Evolutionary conservation across 2,113 vertebrate species (phyloP).

Genomic region (Cyprinodon tularosa): DNA sequence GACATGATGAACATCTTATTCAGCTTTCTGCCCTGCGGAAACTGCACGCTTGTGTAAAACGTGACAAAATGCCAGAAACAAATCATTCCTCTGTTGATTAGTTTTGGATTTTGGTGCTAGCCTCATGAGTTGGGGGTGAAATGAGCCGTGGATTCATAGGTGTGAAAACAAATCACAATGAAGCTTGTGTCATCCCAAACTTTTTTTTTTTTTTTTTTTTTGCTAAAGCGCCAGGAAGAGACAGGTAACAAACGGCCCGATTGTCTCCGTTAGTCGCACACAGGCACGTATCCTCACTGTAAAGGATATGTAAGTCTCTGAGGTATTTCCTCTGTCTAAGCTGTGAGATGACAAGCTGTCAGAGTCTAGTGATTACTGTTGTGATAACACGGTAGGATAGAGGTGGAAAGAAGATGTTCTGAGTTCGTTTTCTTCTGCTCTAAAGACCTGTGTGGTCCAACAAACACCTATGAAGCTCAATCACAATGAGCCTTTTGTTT

Average conservation of each 20-base stretch:
- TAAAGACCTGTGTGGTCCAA: slow-evolving; percentile 65
- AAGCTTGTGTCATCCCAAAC: slow-evolving; percentile 38
- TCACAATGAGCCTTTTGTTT: slow-evolving; percentile 69
- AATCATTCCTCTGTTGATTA: background rate
- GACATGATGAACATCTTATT: background rate
- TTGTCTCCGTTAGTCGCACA: slow-evolving; percentile 29
- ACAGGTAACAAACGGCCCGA: slow-evolving; percentile 52
- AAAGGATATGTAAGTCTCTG: slow-evolving; percentile 48
- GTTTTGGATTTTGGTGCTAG: slow-evolving; percentile 5
- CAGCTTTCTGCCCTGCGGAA: background rate
- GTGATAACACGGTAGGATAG: slow-evolving; percentile 52
- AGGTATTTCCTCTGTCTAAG: slow-evolving; percentile 69
- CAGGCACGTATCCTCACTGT: slow-evolving; percentile 46
- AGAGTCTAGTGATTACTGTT: slow-evolving; percentile 45
- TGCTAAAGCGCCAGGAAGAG: slow-evolving; percentile 37
- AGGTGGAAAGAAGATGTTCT: slow-evolving; percentile 3
- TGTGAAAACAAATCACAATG: slow-evolving; percentile 65
- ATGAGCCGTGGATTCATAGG: slow-evolving; percentile 23
- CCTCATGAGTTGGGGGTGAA: slow-evolving; percentile 24
- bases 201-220: slow-evolving; percentile 8
- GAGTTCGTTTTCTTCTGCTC: slow-evolving; percentile 6
- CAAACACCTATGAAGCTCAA: slow-evolving; percentile 32
- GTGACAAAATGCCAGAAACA: background rate
- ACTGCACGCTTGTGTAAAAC: background rate
- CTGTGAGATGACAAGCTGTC: slow-evolving; percentile 67